Evolutionary conservation across 92 coral and sea anemone species (phyloP).

Genomic region (Pocillopora meandrina): DNA sequence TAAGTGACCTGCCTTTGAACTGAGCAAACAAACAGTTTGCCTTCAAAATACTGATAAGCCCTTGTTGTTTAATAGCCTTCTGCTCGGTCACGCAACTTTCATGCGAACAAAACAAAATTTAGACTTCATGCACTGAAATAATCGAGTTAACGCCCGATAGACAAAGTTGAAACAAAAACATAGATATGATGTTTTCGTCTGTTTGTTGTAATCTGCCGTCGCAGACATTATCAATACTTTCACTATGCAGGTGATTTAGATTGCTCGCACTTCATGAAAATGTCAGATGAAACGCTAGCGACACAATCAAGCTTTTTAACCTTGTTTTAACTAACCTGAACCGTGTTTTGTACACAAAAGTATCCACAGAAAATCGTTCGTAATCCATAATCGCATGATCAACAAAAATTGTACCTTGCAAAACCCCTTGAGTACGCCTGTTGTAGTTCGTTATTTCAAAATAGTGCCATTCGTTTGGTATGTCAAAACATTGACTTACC

Average conservation of each 20-base stretch:
- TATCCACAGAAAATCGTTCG: too few species aligned
- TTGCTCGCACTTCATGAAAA: neutral
- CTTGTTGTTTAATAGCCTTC: neutral
- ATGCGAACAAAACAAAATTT: neutral
- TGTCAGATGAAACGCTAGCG: neutral
- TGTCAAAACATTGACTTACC: conserved; percentile 25
- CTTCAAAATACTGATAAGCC: neutral
- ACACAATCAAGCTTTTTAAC: neutral
- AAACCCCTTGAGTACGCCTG: neutral
- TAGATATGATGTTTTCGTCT: neutral
- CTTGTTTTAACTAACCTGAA: too few species aligned
- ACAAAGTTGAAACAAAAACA: neutral
- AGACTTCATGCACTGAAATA: neutral
- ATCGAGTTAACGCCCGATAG: neutral
- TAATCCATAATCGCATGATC: neutral
- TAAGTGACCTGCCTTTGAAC: neutral
- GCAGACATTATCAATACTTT: neutral
- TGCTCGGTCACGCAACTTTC: conserved; percentile 16
- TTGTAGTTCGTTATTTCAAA: neutral
- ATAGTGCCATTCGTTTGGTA: neutral
- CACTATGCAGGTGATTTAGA: neutral
- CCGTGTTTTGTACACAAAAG: too few species aligned
- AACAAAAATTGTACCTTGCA: neutral
- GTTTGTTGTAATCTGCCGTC: neutral
- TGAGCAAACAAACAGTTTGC: neutral